These are phyloP conservation scores for Chymomyza caudatula DNA, from an alignment of 2,888 invertebrate species.

Conservation along the genomic window DNA sequence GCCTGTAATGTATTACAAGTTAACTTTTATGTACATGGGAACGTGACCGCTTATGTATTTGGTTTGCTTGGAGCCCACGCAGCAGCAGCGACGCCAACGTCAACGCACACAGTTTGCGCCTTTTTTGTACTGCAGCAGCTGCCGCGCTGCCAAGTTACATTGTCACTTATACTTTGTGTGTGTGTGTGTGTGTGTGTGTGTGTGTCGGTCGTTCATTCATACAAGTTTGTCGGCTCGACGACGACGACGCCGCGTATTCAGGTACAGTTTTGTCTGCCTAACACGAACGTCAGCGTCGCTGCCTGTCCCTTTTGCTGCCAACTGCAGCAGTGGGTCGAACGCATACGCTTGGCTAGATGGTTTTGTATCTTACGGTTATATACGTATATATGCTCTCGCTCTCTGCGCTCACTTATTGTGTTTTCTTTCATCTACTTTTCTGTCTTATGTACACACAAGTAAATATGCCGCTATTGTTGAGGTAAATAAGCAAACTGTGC, in stretches of 20 bases:
- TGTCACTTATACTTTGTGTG: not conserved
- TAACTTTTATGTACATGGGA: slow-evolving; percentile 51
- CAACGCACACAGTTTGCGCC: slow-evolving; percentile 42
- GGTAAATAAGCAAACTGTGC: slow-evolving; percentile 46
- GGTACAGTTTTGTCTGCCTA: slow-evolving; percentile 58
- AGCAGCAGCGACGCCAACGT: slow-evolving; percentile 43
- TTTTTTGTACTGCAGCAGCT: slow-evolving; percentile 52
- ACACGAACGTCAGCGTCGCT: slow-evolving; percentile 4
- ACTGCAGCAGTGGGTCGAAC: slow-evolving; percentile 56
- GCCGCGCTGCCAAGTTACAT: slow-evolving; percentile 14
- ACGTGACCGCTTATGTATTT: slow-evolving; percentile 61
- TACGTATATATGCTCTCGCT: slow-evolving; percentile 33
- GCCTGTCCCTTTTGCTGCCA: slow-evolving; percentile 35
- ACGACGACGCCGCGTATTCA: slow-evolving; percentile 49
- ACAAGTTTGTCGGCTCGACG: slow-evolving; percentile 42
- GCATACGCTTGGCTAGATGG: slow-evolving; percentile 57
- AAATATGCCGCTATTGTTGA: slow-evolving; percentile 46
- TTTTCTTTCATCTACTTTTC: not conserved
- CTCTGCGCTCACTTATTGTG: not conserved
- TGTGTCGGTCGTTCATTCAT: slow-evolving; percentile 59
- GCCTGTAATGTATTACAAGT: slow-evolving; percentile 44
- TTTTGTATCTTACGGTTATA: slow-evolving; percentile 44
- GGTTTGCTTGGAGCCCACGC: slow-evolving; percentile 58
- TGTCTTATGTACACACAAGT: slow-evolving; percentile 27
- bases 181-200: slow-evolving; percentile 18